Conservation (phyloP, 2,888 invertebrate species). For the Yponomeuta evonymella region DNA sequence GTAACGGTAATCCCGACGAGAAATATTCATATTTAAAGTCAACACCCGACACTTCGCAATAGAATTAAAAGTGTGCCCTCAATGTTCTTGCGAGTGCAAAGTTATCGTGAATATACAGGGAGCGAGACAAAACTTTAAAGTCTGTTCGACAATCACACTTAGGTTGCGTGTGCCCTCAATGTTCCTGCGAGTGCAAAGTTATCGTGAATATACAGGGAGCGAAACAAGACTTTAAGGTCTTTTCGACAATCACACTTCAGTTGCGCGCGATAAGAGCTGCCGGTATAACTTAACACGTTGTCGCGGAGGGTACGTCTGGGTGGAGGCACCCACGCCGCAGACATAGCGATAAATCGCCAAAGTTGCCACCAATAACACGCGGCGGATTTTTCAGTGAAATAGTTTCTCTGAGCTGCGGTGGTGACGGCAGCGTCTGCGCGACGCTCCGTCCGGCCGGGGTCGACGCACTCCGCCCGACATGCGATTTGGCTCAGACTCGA, state of each 20-base stretch:
- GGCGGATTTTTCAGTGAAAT: slow-evolving; percentile 72
- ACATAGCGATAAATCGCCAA: slow-evolving; percentile 71
- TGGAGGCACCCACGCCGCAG: slow-evolving; percentile 52
- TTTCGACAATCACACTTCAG: neutral
- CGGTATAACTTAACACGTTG: neutral
- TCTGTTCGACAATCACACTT: too few relatives aligned
- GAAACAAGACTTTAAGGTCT: neutral
- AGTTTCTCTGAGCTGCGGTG: slow-evolving; percentile 58
- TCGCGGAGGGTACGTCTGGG: neutral
- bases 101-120: neutral
- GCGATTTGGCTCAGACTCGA: slow-evolving; percentile 58
- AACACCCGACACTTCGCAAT: neutral
- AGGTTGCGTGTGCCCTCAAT: neutral
- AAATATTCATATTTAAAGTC: neutral
- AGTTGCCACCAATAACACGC: slow-evolving; percentile 69
- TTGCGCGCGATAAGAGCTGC: neutral
- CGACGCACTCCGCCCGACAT: slow-evolving; percentile 57
- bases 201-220: neutral
- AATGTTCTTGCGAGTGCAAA: neutral
- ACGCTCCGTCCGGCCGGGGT: slow-evolving; percentile 39
- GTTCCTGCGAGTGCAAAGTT: neutral
- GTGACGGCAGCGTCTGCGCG: slow-evolving; percentile 32
- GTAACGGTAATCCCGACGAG: neutral
- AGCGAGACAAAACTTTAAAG: neutral
- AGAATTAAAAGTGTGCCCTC: neutral